Evolutionary conservation across 2,113 vertebrate species (phyloP), one percentile per base, ranked within the genome.

Genomic region (Alces alces): DNA sequence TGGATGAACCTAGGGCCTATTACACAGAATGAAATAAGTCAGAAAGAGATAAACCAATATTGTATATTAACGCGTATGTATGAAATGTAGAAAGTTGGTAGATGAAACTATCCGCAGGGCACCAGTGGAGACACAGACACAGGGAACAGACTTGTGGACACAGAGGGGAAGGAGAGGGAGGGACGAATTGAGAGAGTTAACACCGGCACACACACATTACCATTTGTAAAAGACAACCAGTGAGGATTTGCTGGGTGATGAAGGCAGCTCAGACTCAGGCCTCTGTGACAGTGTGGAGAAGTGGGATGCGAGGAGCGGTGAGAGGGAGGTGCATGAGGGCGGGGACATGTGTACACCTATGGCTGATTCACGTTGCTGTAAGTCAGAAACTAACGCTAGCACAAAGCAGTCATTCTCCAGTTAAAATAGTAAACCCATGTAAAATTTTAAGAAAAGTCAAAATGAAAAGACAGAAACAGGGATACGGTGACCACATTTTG

Each of bases 11-110:
- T 39, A 39, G 19, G n/a, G n/a, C 66, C n/a, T 70, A 70, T 39
- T 70, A 70, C 1, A 23, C n/a, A 70, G 66, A 39, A 23, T 23
- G n/a, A 70, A 23, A n/a, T 36, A 70, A 70, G n/a, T 70, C n/a
- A 70, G 66, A 39, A 39, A 70, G 36, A 39, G n/a, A 36, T 23
- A 39, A 70, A 36, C 17, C 21, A 36, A 70, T 70, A 70, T 6
- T 70, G n/a, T 36, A 11, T 39, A 23, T 70, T 70, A 70, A 39
- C 0, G 0, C 66, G 39, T 23, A 70, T 12, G 12, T 39, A 6
- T 36, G 9, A 70, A 70, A 70, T 39, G 19, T 70, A 39, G 9
- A 70, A 70, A 39, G n/a, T 23, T 39, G 66, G n/a, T 39, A 70
- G n/a, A 70, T 70, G n/a, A 39, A 70, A 70, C n/a, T 23, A 12